A percentile compares a stretch with the other conserved stretches of the same genome.
Evolutionary conservation across 2,797 vertebrate species (phyloP).

Genomic region (Glossophaga mutica): DNA sequence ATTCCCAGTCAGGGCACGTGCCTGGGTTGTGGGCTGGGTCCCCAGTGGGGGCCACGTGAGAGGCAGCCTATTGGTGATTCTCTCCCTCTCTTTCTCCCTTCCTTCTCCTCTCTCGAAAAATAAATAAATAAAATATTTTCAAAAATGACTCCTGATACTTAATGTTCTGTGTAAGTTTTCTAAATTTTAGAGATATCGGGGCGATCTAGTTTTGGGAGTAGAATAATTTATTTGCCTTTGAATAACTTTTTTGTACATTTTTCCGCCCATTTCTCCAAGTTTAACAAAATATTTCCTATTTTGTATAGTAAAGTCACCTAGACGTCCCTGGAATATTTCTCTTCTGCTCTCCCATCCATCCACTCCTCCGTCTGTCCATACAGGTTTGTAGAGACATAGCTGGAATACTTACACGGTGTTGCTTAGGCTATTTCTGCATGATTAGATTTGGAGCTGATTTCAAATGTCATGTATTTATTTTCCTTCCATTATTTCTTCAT

Average conservation of each 20-base stretch:
- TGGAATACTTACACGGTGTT: neutral
- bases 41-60: no score
- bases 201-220: neutral
- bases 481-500: neutral
- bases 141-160: neutral
- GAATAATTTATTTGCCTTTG: neutral
- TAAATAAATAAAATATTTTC: no score
- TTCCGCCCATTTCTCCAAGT: neutral
- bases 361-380: neutral
- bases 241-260: neutral
- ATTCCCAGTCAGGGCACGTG: no score
- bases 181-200: neutral
- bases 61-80: no score
- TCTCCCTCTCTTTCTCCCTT: no score
- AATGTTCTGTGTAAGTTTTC: neutral
- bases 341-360: neutral
- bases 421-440: neutral
- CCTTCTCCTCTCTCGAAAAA: no score
- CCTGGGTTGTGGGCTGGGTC: no score
- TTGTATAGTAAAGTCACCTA: neutral
- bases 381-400: neutral
- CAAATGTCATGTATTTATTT: neutral
- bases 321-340: neutral
- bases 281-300: neutral
- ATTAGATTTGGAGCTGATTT: neutral